Evolutionary conservation across 1,140 invertebrate genomes (phyloP).

Genomic region (Centruroides vittatus): DNA sequence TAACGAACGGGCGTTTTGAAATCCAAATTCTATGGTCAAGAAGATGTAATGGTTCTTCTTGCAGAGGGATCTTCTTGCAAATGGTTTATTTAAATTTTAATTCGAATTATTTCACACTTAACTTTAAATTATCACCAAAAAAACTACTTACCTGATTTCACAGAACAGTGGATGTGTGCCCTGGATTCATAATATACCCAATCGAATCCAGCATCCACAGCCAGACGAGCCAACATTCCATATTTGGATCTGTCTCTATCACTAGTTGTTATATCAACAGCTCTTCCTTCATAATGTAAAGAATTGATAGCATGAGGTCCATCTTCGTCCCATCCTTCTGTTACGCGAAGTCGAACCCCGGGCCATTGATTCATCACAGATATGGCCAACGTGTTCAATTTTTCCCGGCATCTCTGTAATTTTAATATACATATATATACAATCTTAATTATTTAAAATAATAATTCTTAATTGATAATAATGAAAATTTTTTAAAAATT

Average conservation of each 20-base stretch:
- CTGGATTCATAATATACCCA: slow-evolving; percentile 95
- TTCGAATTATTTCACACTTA: no score
- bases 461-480: no score
- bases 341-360: slow-evolving; percentile 75
- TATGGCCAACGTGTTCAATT: slow-evolving; percentile 82
- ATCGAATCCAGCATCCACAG: slow-evolving; percentile 93
- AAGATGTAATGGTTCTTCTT: no score
- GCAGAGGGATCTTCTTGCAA: no score
- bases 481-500: no score
- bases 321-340: slow-evolving; percentile 88
- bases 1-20: no score
- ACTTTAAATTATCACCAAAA: no score
- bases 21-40: no score
- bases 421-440: neutral
- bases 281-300: slow-evolving; percentile 88
- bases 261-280: slow-evolving; percentile 87
- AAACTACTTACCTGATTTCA: slow-evolving; percentile 73
- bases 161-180: slow-evolving; percentile 90
- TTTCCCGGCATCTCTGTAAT: slow-evolving; percentile 85
- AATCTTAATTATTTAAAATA: no score
- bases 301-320: slow-evolving; percentile 59
- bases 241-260: slow-evolving; percentile 84
- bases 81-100: no score
- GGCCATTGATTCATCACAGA: slow-evolving; percentile 98
- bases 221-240: slow-evolving; percentile 87